Conservation (phyloP, 92 coral and sea anemone species). For the Siderastrea radians region DNA sequence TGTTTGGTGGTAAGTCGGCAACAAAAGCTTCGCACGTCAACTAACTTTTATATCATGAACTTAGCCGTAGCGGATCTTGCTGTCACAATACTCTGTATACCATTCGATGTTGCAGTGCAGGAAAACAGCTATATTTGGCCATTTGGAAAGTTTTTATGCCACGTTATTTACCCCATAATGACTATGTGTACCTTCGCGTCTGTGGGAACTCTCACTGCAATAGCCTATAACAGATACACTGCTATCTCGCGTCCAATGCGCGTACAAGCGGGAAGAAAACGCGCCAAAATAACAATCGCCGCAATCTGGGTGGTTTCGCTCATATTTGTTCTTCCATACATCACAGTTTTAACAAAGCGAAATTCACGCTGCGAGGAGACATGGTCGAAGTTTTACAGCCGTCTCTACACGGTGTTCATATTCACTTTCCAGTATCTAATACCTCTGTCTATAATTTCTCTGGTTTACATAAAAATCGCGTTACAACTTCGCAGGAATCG, state of each 20-base stretch:
- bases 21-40: slow-evolving; percentile 84
- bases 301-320: slow-evolving; percentile 76
- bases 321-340: slow-evolving; percentile 76
- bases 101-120: slow-evolving; percentile 86
- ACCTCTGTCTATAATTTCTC: slow-evolving; percentile 81
- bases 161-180: slow-evolving; percentile 83
- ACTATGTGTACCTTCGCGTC: slow-evolving; percentile 92
- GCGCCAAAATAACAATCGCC: slow-evolving; percentile 70
- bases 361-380: slow-evolving; percentile 77
- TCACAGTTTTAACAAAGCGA: slow-evolving; percentile 51
- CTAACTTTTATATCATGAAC: slow-evolving; percentile 86
- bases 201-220: slow-evolving; percentile 90
- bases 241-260: slow-evolving; percentile 88
- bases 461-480: slow-evolving; percentile 79
- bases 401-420: slow-evolving; percentile 74
- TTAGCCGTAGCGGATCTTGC: slow-evolving; percentile 88
- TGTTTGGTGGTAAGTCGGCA: slow-evolving; percentile 88
- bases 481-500: slow-evolving; percentile 75
- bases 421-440: slow-evolving; percentile 84
- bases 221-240: slow-evolving; percentile 78
- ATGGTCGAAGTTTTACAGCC: slow-evolving; percentile 77
- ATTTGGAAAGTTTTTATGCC: slow-evolving; percentile 80
- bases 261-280: slow-evolving; percentile 68
- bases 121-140: slow-evolving; percentile 86
- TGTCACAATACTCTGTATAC: slow-evolving; percentile 80